A percentile compares a stretch with the other conserved stretches of the same genome.
Conservation (phyloP, 2,888 invertebrate species). For the Cryptus viduatorius region DNA sequence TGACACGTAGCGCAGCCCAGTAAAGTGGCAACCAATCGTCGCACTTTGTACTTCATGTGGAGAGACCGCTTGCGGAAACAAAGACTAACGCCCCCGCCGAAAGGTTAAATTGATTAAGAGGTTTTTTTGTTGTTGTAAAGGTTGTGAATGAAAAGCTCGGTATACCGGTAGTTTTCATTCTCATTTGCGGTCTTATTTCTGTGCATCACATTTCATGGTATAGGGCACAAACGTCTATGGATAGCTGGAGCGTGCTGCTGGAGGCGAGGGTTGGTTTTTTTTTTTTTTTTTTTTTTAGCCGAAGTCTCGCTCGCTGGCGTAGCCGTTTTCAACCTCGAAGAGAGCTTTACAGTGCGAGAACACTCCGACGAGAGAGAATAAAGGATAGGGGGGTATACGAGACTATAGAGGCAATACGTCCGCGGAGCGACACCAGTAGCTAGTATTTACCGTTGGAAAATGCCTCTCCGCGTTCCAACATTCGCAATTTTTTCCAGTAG, state of each 20-base stretch:
- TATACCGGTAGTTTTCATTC: neutral
- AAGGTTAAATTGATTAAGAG: neutral
- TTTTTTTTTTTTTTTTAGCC: neutral
- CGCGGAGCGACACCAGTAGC: slow-evolving; percentile 26
- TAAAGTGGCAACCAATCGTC: neutral
- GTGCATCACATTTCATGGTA: slow-evolving; percentile 28
- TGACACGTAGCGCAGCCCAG: too few relatives aligned
- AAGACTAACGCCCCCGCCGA: neutral
- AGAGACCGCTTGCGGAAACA: neutral
- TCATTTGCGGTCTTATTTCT: slow-evolving; percentile 22
- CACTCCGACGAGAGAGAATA: slow-evolving; percentile 40
- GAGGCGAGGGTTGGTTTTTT: slow-evolving; percentile 26
- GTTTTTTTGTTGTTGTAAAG: neutral
- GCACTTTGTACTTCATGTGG: neutral
- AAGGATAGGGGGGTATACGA: slow-evolving; percentile 49
- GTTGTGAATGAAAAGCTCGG: slow-evolving; percentile 19
- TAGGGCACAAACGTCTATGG: slow-evolving; percentile 15
- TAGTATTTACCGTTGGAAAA: slow-evolving; percentile 64
- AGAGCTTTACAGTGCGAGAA: slow-evolving; percentile 41
- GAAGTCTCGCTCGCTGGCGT: slow-evolving; percentile 38
- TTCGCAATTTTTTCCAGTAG: slow-evolving; percentile 62
- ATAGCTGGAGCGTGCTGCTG: slow-evolving; percentile 23
- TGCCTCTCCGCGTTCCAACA: slow-evolving; percentile 46
- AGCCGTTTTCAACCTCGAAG: slow-evolving; percentile 36
- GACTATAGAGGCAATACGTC: slow-evolving; percentile 52